Evolutionary conservation across 2,888 invertebrate species (phyloP).

Genomic region (Agrochola circellaris): DNA sequence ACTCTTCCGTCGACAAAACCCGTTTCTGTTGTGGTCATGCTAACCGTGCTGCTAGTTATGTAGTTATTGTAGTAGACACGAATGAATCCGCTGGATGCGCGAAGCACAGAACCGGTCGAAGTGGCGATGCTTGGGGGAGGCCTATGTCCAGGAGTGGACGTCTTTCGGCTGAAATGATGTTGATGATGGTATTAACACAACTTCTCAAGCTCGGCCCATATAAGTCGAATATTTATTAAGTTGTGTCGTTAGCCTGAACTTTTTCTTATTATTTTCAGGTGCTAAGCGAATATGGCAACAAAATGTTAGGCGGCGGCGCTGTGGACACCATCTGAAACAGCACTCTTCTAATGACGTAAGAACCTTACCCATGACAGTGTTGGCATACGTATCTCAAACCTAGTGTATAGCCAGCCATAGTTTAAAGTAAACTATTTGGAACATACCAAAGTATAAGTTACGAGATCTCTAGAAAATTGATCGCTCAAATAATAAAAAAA

Average conservation of each 20-base stretch:
- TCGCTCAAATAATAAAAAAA: conserved; percentile 73
- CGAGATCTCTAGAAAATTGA: conserved; percentile 77
- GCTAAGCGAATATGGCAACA: conserved; percentile 95
- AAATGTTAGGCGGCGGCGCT: conserved; percentile 93
- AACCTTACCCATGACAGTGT: conserved; percentile 64
- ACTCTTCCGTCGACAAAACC: no score
- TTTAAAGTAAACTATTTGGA: conserved; percentile 74
- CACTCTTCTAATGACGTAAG: conserved; percentile 25
- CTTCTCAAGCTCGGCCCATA: no score
- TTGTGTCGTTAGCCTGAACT: background rate
- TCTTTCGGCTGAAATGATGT: no score
- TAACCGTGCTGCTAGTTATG: no score
- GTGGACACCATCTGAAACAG: conserved; percentile 81
- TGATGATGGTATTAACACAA: no score
- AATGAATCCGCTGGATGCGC: no score
- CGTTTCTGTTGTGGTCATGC: no score
- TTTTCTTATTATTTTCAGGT: conserved; percentile 90
- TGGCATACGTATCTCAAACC: conserved; percentile 55
- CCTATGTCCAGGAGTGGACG: no score
- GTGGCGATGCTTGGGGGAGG: no score
- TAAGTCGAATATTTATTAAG: no score
- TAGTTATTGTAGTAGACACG: no score
- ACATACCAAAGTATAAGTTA: conserved; percentile 85
- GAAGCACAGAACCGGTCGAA: no score
- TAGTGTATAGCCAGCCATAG: conserved; percentile 59